Base-by-base conservation (phyloP, 2,888 invertebrate genomes). In the Linyphia triangularis region DNA sequence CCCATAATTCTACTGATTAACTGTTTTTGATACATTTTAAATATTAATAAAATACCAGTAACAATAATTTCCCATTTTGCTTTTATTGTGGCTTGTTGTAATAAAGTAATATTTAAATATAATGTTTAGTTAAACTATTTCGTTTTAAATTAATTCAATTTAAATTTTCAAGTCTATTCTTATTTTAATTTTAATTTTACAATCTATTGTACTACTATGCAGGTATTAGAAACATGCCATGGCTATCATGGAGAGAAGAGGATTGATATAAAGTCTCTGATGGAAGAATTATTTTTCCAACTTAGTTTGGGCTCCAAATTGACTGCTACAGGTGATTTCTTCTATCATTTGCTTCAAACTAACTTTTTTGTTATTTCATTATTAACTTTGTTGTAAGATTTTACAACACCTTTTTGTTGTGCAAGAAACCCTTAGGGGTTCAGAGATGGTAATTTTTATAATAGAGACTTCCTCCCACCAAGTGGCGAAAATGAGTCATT, bases 201-300 rank as follows among this genome's bases (percentile, higher is more conserved):
- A 7, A 57, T 2, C 59, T 9, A 37, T 67, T 65, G 33, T 19
- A 16, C 24, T 57, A 67, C 24, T 33, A 37, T 57, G 0, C 33
- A 86, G 86, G 43, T 81, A n/a, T 67, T 88, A 19, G 88, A 88
- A 77, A n/a, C 63, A 24, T 83, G 88, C 61, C 77, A 69, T 26
- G 82, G 88, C 16, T 83, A 22, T 51, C 70, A 51, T 26, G 82
- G 77, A 1, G 72, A 70, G 51, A 88, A 77, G 22, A 77, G 43
- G 57, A 88, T 88, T 13, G 19, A 77, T 24, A 13, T 77, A 5
- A 75, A 88, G 43, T 19, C 22, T 28, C 33, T 88, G 13, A 70
- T 83, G 28, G 63, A 82, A 40, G 57, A 81, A 9, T 77, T 88
- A 9, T 77, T 83, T 63, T 70, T 77, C 13, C 88, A 83, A 28